Conservation (phyloP, 2,113 vertebrate species). For the Ictalurus punctatus region DNA sequence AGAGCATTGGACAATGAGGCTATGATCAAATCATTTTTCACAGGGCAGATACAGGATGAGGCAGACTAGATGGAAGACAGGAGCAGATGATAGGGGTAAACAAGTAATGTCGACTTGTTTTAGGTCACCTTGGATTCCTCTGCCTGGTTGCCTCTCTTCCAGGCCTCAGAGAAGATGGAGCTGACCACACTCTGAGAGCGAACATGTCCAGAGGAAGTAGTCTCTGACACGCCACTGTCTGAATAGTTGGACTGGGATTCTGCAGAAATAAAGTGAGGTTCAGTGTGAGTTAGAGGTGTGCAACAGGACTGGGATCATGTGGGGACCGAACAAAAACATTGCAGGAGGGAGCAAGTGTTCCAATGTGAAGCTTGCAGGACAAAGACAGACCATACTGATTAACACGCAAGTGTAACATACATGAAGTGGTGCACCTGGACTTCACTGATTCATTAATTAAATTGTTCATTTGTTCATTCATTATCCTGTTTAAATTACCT, state of each 20-base stretch:
- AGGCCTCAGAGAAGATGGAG: conserved; percentile 97
- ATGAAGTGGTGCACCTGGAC: background rate
- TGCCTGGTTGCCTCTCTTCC: conserved; percentile 94
- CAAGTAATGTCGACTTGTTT: background rate
- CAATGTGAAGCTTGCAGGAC: background rate
- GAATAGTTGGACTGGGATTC: conserved; percentile 97
- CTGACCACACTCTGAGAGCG: conserved; percentile 95
- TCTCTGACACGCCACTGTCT: conserved; percentile 95
- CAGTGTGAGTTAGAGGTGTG: background rate
- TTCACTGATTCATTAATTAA: background rate
- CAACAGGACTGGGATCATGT: background rate
- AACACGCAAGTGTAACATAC: background rate
- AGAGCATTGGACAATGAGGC: background rate
- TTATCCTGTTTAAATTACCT: background rate
- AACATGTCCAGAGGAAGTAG: conserved; percentile 81
- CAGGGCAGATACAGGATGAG: background rate
- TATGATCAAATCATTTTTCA: background rate
- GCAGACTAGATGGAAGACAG: background rate
- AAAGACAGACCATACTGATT: background rate
- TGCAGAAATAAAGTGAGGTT: conserved; percentile 56
- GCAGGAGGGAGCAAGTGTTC: background rate
- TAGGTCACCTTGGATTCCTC: conserved; percentile 86
- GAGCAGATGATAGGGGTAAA: background rate
- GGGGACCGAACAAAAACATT: background rate
- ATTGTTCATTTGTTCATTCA: background rate